Evolutionary conservation across 2,113 vertebrate genomes (phyloP).

Genomic region (Chunga burmeisteri): DNA sequence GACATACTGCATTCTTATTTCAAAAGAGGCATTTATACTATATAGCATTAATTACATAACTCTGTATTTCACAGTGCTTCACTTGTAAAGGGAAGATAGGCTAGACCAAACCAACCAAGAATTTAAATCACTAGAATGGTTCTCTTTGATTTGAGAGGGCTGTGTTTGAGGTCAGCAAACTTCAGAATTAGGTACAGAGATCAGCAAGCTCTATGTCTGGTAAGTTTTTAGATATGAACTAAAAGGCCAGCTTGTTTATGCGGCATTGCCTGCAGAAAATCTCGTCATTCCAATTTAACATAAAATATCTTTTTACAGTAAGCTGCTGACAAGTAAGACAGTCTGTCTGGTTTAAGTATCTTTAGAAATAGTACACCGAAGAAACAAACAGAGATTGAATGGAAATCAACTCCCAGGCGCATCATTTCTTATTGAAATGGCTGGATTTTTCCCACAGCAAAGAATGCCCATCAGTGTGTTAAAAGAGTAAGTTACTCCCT

Average conservation of each 20-base stretch:
- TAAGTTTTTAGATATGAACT: neutral
- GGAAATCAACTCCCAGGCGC: neutral
- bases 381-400: neutral
- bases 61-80: neutral
- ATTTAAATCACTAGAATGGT: neutral
- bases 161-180: neutral
- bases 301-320: neutral
- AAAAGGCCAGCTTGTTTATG: neutral
- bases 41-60: accelerated
- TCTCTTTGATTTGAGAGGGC: neutral
- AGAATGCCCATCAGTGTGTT: neutral
- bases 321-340: neutral
- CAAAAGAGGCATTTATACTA: neutral
- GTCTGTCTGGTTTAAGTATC: neutral
- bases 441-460: neutral
- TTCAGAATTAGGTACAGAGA: neutral
- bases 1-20: neutral
- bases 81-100: neutral
- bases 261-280: neutral
- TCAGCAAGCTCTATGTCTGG: neutral
- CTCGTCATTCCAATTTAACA: neutral
- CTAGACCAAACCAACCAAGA: neutral
- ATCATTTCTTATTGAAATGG: neutral
- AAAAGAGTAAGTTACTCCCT: neutral
- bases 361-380: neutral